phyloP scores from a whole-genome alignment of 2,113 vertebrate genomes.

The Taxidea taxus region DNA sequence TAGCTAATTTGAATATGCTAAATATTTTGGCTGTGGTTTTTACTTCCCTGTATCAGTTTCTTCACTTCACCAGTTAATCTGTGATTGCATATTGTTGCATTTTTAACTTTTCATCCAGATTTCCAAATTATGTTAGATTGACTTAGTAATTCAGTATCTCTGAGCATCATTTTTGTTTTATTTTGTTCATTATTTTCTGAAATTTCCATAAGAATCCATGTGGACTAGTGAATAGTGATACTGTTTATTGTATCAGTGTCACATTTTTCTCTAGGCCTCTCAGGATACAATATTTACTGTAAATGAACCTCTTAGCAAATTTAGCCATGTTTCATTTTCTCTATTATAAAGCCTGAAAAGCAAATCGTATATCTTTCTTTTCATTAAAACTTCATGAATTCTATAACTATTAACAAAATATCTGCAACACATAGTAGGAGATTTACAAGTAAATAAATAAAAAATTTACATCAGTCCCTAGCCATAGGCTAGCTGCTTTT shows the following conservation, averaged over 20 bases:
- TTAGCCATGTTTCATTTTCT: constrained; percentile 19
- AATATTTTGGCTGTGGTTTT: neutral
- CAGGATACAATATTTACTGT: neutral
- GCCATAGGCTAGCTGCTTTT: neutral
- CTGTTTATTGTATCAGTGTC: neutral
- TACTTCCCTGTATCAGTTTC: neutral
- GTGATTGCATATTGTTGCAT: neutral
- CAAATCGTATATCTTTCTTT: neutral
- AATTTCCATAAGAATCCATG: neutral
- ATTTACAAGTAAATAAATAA: neutral
- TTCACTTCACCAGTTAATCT: neutral
- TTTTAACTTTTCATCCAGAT: constrained; percentile 18
- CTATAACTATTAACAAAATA: neutral
- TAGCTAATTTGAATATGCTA: neutral
- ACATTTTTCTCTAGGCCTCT: neutral
- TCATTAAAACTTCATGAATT: neutral
- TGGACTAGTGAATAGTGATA: neutral
- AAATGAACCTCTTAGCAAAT: neutral
- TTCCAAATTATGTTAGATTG: neutral
- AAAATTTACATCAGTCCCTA: neutral
- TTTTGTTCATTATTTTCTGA: constrained; percentile 6
- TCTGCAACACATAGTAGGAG: neutral
- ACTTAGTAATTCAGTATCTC: neutral
- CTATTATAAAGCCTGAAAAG: neutral
- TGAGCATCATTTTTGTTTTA: constrained; percentile 6